phyloP scores from a whole-genome alignment of 2,113 vertebrate genomes.

The Microcebus tavaratra region DNA sequence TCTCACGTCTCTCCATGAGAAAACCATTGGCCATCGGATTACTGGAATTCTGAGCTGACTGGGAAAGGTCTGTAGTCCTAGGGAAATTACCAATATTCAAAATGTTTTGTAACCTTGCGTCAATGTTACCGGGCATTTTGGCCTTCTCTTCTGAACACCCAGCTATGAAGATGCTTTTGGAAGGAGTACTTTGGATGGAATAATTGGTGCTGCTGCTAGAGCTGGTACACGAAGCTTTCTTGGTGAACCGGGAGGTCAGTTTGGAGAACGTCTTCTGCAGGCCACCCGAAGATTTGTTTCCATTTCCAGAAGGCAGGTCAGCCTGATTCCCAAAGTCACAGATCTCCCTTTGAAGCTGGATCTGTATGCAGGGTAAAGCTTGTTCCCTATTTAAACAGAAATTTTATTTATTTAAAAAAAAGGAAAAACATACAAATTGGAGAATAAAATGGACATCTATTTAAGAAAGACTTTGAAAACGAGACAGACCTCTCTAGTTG shows the following conservation, averaged over 20 bases:
- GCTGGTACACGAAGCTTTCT: conserved; percentile 92
- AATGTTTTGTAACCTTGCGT: conserved; percentile 91
- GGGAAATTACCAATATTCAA: conserved; percentile 90
- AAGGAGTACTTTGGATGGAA: conserved; percentile 94
- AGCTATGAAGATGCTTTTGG: conserved; percentile 90
- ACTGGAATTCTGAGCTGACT: conserved; percentile 81
- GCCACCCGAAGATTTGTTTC: conserved; percentile 93
- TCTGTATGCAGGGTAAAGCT: conserved; percentile 96
- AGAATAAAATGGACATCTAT: not conserved
- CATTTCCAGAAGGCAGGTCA: conserved; percentile 91
- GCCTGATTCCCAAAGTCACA: conserved; percentile 89
- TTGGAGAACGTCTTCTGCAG: conserved; percentile 98
- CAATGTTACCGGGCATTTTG: conserved; percentile 86
- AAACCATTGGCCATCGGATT: conserved; percentile 89
- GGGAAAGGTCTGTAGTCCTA: conserved; percentile 84
- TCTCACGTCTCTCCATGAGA: conserved; percentile 82
- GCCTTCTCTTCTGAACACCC: conserved; percentile 91
- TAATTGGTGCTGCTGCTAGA: conserved; percentile 90
- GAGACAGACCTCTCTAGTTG: not conserved
- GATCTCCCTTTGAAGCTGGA: conserved; percentile 94
- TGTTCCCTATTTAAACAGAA: conserved; percentile 90
- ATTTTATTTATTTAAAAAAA: not conserved
- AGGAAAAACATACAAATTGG: not conserved
- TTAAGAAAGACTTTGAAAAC: not conserved
- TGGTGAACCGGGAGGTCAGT: conserved; percentile 97